Base-by-base conservation (phyloP, 2,888 invertebrate genomes). In the Liopterus haemorrhoidalis region DNA sequence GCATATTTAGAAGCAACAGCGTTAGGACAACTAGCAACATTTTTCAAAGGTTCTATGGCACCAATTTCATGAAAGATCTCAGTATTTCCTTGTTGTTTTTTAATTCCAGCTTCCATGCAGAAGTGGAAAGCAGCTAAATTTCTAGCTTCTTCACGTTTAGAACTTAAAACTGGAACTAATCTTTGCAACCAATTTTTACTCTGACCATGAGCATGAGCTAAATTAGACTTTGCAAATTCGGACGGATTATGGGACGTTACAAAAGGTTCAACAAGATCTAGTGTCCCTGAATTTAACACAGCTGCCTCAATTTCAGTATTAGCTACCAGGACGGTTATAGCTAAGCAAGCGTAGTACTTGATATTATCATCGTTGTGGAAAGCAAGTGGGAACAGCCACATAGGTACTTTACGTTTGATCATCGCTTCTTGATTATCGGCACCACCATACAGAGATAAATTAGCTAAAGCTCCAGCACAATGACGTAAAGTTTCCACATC, bases 41-140 rank as follows among this genome's bases (percentile, higher is more conserved):
- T 88, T 65, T 96, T 97, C 58, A 99, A 72, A 0, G 95, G 88
- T 59, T 93, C 92, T 51, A 97, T 86, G 1, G 95, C 96, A 41
- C 91, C 92, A 54, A 99, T 96, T 68, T 93, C 91, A 49, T 83
- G 76, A 65, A 96, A 95, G 60, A 94, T 86, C 66, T 85, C 83
- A 0, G 90, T 89, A 52, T 90, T 89, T 3, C 88, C 88, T 66
- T 92, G 92, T 58, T 86, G 85, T 59, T 93, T 89, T 67, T 97
- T 97, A 42, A 99, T 96, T 24, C 92, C 92, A 8, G 97, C 96
- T 69, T 99, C 99, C 94, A 99, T 95, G 63, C 95, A 95, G 67
- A 96, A 89, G 65, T 99, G 99, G 66, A 97, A 99, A 22, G 97
- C 95, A 3, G 96, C 97, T 57, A 99, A 71, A 64, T 93, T 94